Conservation (phyloP, 1,140 invertebrate species). For the Microplitis mediator region DNA sequence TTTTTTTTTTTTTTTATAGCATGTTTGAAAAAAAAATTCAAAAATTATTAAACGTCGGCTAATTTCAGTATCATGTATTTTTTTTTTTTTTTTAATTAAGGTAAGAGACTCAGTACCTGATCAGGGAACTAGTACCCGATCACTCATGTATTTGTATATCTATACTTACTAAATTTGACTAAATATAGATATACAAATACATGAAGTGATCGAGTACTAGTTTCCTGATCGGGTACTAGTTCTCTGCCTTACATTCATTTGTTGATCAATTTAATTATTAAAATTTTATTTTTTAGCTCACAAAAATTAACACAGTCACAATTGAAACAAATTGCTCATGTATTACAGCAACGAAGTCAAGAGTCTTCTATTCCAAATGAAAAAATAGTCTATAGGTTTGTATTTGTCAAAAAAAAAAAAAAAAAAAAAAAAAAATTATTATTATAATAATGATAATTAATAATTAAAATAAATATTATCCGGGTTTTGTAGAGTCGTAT, state of each 20-base stretch:
- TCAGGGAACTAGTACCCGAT: no score
- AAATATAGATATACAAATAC: no score
- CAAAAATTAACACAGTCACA: constrained; percentile 67
- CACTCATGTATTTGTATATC: no score
- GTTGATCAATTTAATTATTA: background rate
- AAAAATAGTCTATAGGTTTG: constrained; percentile 67
- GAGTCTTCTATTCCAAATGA: constrained; percentile 58
- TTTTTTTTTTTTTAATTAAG: no score
- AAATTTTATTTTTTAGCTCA: constrained; percentile 56
- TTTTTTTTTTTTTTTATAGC: no score
- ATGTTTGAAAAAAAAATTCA: no score
- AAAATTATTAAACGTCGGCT: no score
- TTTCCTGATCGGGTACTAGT: no score
- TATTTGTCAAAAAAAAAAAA: constrained; percentile 7
- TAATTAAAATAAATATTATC: constrained; percentile 10
- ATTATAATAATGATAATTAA: constrained; percentile 14
- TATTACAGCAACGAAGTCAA: constrained; percentile 63
- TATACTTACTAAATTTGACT: no score
- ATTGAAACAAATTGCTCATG: constrained; percentile 68
- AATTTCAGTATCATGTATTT: constrained; percentile 5
- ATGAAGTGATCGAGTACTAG: no score
- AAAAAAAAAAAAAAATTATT: background rate
- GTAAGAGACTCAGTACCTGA: no score
- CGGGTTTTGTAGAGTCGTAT: constrained; percentile 51
- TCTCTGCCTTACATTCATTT: background rate